Base-by-base conservation (phyloP, 1,140 invertebrate species). In the Pachypeltis micranthus region DNA sequence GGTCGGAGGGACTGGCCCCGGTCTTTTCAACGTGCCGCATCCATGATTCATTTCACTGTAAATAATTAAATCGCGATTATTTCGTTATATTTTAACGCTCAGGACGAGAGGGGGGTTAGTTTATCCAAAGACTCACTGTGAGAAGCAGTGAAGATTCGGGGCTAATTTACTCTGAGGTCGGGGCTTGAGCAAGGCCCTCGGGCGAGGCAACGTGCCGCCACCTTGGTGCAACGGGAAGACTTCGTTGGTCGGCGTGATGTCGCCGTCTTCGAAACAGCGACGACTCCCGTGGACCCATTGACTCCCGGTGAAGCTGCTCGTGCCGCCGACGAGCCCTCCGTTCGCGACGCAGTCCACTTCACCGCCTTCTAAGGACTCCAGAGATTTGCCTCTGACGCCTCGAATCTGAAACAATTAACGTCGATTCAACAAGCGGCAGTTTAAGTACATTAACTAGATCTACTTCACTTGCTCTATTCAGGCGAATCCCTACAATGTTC, bases 181-280 rank as follows among this genome's bases (percentile, higher is more conserved):
- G 2, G 87, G 87, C 69, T 90, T 84, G 14, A 90, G 86, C 2
- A 89, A 77, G 55, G 80, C 85, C 69, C 90, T 80, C 1, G 91
- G 92, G 65, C 91, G 82, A 0, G 92, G 90, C 64, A 91, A 75
- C 1, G 88, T 93, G 26, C 91, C 89, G 3, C 90, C 90, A 21
- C 86, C 85, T 70, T 84, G 80, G 62, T 86, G 83, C 44, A 75
- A 74, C 29, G 76, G 71, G 0, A 78, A 77, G 21, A 77, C 79
- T 75, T 92, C 89, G 71, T 91, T 91, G 59, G 90, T 92, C 1
- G 89, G 89, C 24, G 89, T 91, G 51, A 91, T 84, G 73, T 93
- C 90, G 21, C 89, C 90, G 71, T 93, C 90, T 71, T 93, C 90
- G 72, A 90, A 92, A 58, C 88, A 81, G 28, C 80, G 78, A 65